Evolutionary conservation across 2,797 vertebrate species (phyloP).

Genomic region (Enteromius anoplus): DNA sequence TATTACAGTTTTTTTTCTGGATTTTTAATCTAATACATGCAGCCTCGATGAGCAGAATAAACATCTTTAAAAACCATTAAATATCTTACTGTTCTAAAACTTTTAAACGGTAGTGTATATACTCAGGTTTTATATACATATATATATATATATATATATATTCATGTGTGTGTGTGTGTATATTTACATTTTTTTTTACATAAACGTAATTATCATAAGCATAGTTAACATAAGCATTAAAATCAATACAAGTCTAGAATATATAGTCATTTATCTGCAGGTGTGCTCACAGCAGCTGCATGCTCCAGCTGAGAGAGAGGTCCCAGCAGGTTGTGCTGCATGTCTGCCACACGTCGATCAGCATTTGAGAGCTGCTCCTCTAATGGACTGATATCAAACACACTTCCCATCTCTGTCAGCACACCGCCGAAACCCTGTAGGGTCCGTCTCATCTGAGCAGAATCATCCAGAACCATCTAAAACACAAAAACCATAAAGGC

Average conservation of each 20-base stretch:
- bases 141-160: too few relatives aligned
- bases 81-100: too few relatives aligned
- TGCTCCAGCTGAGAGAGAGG: constrained; percentile 83
- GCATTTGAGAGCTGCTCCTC: constrained; percentile 76
- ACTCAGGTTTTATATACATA: too few relatives aligned
- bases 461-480: constrained; percentile 89
- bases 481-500: not conserved
- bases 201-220: not conserved
- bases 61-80: too few relatives aligned
- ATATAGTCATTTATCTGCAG: not conserved
- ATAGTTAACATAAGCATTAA: not conserved
- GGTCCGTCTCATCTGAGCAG: constrained; percentile 83
- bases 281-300: constrained; percentile 83
- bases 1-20: too few relatives aligned
- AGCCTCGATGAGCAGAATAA: too few relatives aligned
- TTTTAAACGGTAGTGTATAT: too few relatives aligned
- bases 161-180: too few relatives aligned
- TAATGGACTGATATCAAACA: constrained; percentile 79
- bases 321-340: constrained; percentile 81
- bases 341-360: constrained; percentile 73
- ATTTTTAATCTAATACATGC: too few relatives aligned
- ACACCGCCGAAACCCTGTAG: constrained; percentile 78
- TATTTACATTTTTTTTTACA: too few relatives aligned
- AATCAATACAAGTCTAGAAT: not conserved
- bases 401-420: constrained; percentile 80